Base-by-base conservation (phyloP, 2,113 vertebrate genomes). In the Tichodroma muraria region DNA sequence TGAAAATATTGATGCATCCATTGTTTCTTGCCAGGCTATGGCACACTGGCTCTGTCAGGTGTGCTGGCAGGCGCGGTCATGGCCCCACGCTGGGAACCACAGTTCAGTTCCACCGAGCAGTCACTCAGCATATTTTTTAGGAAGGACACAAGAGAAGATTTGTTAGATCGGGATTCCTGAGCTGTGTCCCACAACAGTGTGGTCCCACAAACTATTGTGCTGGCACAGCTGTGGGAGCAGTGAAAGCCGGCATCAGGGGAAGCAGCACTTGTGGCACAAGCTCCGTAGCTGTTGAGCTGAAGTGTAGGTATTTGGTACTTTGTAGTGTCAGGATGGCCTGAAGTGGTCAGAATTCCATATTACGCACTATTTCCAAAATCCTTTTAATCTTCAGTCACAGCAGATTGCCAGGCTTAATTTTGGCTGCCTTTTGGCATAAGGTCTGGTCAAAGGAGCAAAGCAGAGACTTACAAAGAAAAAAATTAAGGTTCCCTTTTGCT, bases 1-100 rank as follows among this genome's bases (percentile, higher is more conserved):
- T 38, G 80, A 61, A 93, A 90, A 71, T 57, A 69, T 33, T 83
- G 72, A 85, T 56, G 42, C 19, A 77, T 78, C 38, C 56, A 11
- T 64, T 4, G 10, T n/a, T 80, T 52, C 59, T 63, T 88, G 88
- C 85, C 81, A 76, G 54, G 54, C 61, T 40, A 1, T 53, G 89
- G 80, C 65, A 93, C 78, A 9, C 28, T 2, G 21, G 19, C 85
- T 91, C 82, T 85, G 68, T 91, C 92, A 93, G 92, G 92, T 96
- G 90, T 88, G 88, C 90, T 93, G 90, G 85, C 92, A 90, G 71
- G 59, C 5, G 0, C 6, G 3, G 44, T 16, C 1, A 0, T 50
- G 60, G 64, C 47, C 45, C 38, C 76, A 52, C 0, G 1, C 90
- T 88, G 90, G 50, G 82, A 83, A 25, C 19, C 56, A 14, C 2